Evolutionary conservation across 2,888 invertebrate species (phyloP), one percentile per base, ranked within the genome.

Genomic region (Priocnemis perturbator): DNA sequence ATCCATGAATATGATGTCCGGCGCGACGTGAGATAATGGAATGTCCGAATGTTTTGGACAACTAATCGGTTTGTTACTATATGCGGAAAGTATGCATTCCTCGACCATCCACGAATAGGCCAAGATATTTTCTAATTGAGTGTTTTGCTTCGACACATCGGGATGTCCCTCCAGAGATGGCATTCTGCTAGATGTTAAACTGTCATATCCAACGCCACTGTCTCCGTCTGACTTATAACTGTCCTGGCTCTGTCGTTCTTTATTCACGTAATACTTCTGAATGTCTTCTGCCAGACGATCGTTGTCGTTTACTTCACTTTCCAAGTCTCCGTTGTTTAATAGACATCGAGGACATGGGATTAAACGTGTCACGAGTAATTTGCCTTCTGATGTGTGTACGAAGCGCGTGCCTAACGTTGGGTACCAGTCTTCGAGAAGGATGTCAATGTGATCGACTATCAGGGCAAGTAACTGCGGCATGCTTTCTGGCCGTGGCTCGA

Each of bases 381-480:
- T 94, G 0, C 99, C 99, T 82, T 98, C 98, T 0, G 98, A 98
- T 0, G 98, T 98, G 89, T 99, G 99, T 2, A 98, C 97, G 90
- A 99, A 99, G 50, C 99, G 93, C 0, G 98, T 98, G 20, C 98
- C 98, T 64, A 98, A 90, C 0, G 97, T 97, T 0, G 98, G 98
- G 89, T 98, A 99, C 99, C 99, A 99, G 90, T 99, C 99, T 88
- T 99, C 99, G 0, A 99, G 90, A 59, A 99, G 90, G 61, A 98
- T 93, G 89, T 99, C 99, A 73, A 99, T 95, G 86, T 98, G 98
- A 88, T 98, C 98, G 0, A 98, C 97, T 2, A 97, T 93, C 37
- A 98, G 90, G 0, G 98, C 96, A 66, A 98, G 88, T 17, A 98
- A 89, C 83, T 96, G 95, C 0, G 97, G 94, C 74, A 96, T 92